These are phyloP conservation scores for Rhinopithecus roxellana DNA, from an alignment of 2,113 vertebrate species.

Conservation along the genomic window DNA sequence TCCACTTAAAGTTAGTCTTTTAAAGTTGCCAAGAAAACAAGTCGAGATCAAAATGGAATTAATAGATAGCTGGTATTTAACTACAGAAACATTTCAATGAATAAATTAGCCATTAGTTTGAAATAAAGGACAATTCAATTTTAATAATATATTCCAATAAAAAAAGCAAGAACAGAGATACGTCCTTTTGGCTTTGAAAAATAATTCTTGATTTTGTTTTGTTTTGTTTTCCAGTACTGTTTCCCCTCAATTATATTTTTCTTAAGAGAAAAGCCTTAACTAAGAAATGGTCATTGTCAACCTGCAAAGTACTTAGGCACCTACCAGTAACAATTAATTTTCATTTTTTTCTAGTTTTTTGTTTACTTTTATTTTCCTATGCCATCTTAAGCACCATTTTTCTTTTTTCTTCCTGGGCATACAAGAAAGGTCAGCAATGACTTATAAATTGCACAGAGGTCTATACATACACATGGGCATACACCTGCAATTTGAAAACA, in stretches of 20 bases:
- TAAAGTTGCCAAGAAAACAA: slow-evolving; percentile 54
- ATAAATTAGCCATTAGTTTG: slow-evolving; percentile 12
- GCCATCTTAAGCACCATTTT: background rate
- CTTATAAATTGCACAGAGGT: background rate
- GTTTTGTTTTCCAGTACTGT: background rate
- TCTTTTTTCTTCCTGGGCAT: background rate
- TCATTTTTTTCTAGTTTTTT: background rate
- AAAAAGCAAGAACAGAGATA: background rate
- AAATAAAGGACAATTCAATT: background rate
- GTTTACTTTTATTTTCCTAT: background rate
- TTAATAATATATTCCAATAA: background rate
- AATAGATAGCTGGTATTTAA: background rate
- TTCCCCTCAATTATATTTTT: background rate
- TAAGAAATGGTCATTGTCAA: background rate
- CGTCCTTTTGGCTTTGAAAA: background rate
- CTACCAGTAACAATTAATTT: background rate
- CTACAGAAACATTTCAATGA: background rate
- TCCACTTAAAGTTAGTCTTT: slow-evolving; percentile 48
- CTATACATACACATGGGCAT: background rate
- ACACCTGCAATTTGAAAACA: background rate
- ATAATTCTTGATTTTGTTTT: background rate
- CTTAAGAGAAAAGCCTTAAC: background rate
- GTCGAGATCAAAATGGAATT: slow-evolving; percentile 49
- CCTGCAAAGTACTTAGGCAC: background rate
- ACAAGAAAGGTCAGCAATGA: background rate